A percentile compares a stretch with the other conserved stretches of the same genome.
phyloP scores from a whole-genome alignment of 37 sponge, comb jelly and placozoan species.

The Ianthella basta region DNA sequence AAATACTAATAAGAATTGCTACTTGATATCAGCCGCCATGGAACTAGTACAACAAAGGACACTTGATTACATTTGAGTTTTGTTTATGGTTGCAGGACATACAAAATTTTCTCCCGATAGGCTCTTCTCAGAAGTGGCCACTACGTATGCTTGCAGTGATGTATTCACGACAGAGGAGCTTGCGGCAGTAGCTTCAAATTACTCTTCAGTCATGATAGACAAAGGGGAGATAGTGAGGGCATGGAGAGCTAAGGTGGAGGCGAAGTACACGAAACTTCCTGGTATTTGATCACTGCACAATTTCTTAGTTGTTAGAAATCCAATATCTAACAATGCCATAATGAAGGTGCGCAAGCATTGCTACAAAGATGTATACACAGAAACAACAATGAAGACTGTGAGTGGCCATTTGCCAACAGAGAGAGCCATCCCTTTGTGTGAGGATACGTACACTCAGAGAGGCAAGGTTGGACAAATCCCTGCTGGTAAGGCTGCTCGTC shows the following conservation, averaged over 20 bases:
- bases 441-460: neutral
- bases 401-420: neutral
- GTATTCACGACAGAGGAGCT: constrained; percentile 27
- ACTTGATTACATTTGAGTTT: constrained; percentile 13
- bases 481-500: constrained; percentile 8
- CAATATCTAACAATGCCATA: neutral
- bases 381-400: constrained; percentile 1
- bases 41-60: constrained; percentile 36
- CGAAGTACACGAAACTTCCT: constrained; percentile 30
- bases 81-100: constrained; percentile 47
- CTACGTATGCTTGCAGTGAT: constrained; percentile 22
- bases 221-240: constrained; percentile 15
- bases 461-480: constrained; percentile 21
- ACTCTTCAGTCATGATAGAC: constrained; percentile 2
- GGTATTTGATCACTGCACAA: constrained; percentile 27
- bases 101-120: constrained; percentile 45
- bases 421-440: constrained; percentile 11
- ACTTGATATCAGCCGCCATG: neutral
- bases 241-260: neutral
- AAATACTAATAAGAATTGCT: constrained; percentile 31
- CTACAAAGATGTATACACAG: neutral
- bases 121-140: constrained; percentile 23
- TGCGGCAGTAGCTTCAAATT: neutral
- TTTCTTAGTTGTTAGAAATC: neutral
- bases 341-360: constrained; percentile 42